Conservation (phyloP, 2,113 vertebrate species). For the Oreochromis tanganicae region DNA sequence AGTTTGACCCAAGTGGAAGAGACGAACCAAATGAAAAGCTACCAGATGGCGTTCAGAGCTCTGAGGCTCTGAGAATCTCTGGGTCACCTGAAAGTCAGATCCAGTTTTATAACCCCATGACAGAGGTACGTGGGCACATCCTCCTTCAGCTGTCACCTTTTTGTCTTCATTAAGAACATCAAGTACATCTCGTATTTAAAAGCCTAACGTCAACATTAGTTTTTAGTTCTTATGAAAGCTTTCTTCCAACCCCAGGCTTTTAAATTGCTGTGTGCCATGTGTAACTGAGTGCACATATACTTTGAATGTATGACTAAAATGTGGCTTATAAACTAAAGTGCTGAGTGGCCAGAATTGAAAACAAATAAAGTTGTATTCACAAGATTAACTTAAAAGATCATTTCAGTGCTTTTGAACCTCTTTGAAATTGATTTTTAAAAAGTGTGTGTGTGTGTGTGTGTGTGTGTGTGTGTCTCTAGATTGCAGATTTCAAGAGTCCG, state of each 20-base stretch:
- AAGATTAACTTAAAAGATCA: not conserved
- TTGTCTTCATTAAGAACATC: not conserved
- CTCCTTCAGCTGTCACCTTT: not conserved
- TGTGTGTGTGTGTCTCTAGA: constrained; percentile 1
- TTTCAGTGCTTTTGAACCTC: not conserved
- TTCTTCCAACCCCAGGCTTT: not conserved
- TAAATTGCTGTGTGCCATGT: not conserved
- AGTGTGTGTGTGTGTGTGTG: too few relatives aligned
- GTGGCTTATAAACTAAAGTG: not conserved
- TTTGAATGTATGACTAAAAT: not conserved
- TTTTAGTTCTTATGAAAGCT: not conserved
- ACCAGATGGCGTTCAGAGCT: not conserved
- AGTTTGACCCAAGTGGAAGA: not conserved
- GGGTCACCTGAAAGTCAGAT: not conserved
- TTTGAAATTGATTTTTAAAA: fast-evolving
- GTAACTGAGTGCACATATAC: not conserved
- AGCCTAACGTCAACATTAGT: not conserved
- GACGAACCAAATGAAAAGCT: not conserved
- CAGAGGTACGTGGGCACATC: not conserved
- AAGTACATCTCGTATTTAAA: not conserved
- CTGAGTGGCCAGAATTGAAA: not conserved
- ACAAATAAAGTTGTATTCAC: not conserved
- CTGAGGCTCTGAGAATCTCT: not conserved
- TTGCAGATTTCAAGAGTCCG: constrained; percentile 54
- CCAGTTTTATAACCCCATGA: not conserved